Base-by-base conservation (phyloP, 2,888 invertebrate genomes). In the Amblyjoppa fuscipennis region DNA sequence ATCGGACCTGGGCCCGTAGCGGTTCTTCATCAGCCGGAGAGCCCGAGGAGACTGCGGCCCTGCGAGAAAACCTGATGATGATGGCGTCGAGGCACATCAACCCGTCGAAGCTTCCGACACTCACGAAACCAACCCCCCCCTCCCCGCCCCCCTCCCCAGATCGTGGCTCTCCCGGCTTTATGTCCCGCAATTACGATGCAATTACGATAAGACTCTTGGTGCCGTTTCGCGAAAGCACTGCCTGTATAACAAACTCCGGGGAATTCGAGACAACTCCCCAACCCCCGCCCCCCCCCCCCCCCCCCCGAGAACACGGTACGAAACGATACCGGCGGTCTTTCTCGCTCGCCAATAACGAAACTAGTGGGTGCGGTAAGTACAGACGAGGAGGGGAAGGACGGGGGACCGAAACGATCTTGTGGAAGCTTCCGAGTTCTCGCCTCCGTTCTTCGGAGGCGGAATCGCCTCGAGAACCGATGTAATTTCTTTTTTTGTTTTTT, bases 171-270 rank as follows among this genome's bases (percentile, higher is more conserved):
- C 71, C 59, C 61, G 74, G 75, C 81, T 87, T 86, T 84, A 84
- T 85, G 84, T 88, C 75, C 84, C 76, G 78, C 88, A 88, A 89
- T 89, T 89, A 88, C 82, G 89, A 89, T 85, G 85, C 88, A 89
- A 89, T 89, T 89, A 88, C 85, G 87, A 87, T 89, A 87, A 88
- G 87, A 87, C 87, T 82, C 75, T 59, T 81, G 69, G 74, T 73
- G 85, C 78, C 83, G 81, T 84, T 85, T 64, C 75, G 83, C 81
- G 69, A 74, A 77, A 83, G 83, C 70, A 73, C 53, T 61, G 45
- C 45, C 45, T 49, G 69, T 49, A 71, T 71, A 71, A 28, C 70
- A 71, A 74, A 81, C 69, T 51, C 45, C 13, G 45, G 51, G 69
- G 79, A 81, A 83, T 71, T 81, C 85, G 75, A 68, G 78, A 81